Conservation (phyloP, 2,888 invertebrate species). For the Watsonalla binaria region DNA sequence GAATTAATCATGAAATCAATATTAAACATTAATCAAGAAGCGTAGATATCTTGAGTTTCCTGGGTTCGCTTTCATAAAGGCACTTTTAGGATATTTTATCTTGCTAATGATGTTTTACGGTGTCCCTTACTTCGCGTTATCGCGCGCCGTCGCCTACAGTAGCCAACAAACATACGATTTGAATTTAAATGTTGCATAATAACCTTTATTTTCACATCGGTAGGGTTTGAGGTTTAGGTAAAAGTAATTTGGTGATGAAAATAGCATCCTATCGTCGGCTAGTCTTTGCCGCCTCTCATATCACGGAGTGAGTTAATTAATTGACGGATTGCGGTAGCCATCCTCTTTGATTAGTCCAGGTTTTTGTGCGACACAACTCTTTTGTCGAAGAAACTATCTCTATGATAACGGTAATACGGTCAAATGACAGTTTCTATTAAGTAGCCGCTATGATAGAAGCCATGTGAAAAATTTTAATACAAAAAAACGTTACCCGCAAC, state of each 20-base stretch:
- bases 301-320: constrained; percentile 63
- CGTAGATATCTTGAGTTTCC: constrained; percentile 50
- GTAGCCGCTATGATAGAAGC: too few relatives aligned
- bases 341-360: constrained; percentile 42
- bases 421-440: too few relatives aligned
- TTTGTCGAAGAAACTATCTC: constrained; percentile 53
- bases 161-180: constrained; percentile 42
- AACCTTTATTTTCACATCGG: constrained; percentile 22
- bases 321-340: constrained; percentile 66
- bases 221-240: constrained; percentile 31
- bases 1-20: constrained; percentile 4
- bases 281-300: constrained; percentile 65
- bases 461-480: too few relatives aligned
- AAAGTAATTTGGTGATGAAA: constrained; percentile 24
- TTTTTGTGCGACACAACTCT: constrained; percentile 62
- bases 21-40: constrained; percentile 38
- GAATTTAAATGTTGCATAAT: constrained; percentile 21
- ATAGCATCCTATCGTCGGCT: constrained; percentile 46
- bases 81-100: constrained; percentile 67
- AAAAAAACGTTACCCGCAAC: too few relatives aligned
- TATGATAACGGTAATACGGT: constrained; percentile 20
- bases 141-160: constrained; percentile 63
- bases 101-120: constrained; percentile 77
- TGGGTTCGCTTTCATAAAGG: constrained; percentile 49
- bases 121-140: constrained; percentile 58